Evolutionary conservation across 2,888 invertebrate genomes (phyloP).

Genomic region (Ormyrus pomaceus): DNA sequence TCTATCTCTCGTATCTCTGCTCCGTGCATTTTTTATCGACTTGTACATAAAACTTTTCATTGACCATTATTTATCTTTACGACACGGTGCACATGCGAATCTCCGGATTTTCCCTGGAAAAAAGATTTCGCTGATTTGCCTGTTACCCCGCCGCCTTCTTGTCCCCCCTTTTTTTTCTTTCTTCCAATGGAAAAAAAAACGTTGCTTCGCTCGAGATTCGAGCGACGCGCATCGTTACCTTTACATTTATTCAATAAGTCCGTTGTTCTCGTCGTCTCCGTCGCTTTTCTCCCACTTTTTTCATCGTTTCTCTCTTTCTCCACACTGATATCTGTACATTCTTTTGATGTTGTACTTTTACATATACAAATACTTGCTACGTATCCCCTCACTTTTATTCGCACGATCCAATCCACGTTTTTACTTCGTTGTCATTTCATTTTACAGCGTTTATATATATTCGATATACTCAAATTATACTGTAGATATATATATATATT

Average conservation of each 20-base stretch:
- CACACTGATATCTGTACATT: no score
- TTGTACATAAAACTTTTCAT: slow-evolving; percentile 50
- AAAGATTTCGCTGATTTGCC: slow-evolving; percentile 29
- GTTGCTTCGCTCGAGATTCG: background rate
- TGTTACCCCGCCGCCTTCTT: background rate
- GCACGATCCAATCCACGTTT: no score
- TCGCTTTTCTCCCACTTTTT: background rate
- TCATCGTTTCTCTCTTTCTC: no score
- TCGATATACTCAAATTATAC: no score
- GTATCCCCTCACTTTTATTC: no score
- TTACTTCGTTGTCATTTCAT: no score
- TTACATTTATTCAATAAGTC: slow-evolving; percentile 2
- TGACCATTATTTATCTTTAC: slow-evolving; percentile 53
- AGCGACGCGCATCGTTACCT: background rate
- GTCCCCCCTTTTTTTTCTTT: background rate
- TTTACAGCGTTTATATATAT: no score
- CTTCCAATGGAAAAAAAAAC: background rate
- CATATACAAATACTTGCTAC: no score
- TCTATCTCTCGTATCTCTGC: background rate
- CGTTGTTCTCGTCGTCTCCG: background rate
- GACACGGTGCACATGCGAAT: background rate
- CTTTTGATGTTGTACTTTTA: no score
- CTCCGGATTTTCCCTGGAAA: background rate
- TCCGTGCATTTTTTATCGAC: slow-evolving; percentile 24
- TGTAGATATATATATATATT: no score